Evolutionary conservation across 2,113 vertebrate species (phyloP).

Genomic region (Podiceps cristatus): DNA sequence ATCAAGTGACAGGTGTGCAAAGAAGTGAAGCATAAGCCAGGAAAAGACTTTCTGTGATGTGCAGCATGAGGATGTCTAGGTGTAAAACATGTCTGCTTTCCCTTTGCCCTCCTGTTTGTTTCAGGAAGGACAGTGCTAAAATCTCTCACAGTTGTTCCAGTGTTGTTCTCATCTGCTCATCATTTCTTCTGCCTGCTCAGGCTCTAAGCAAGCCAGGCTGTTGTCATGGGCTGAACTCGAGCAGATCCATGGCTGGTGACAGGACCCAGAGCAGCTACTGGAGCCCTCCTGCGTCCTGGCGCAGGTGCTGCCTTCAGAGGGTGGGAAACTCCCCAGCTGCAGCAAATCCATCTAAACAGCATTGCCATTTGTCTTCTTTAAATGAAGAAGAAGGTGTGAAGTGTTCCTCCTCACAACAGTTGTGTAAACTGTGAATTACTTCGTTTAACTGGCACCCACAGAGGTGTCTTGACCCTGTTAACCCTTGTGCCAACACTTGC

Average conservation of each 20-base stretch:
- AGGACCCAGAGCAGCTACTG: not conserved
- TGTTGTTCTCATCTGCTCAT: not conserved
- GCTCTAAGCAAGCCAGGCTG: not conserved
- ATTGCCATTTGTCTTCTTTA: not conserved
- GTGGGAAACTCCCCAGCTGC: not conserved
- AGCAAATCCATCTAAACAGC: not conserved
- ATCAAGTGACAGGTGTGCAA: not conserved
- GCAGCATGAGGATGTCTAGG: not conserved
- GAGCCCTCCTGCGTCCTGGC: not conserved
- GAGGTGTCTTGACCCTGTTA: not conserved
- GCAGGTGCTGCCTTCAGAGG: rapidly evolving
- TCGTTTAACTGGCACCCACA: not conserved
- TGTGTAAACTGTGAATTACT: not conserved
- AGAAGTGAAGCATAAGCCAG: not conserved
- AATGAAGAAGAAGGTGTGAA: not conserved
- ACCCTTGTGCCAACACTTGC: rapidly evolving
- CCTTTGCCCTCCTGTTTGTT: not conserved
- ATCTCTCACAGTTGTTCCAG: not conserved
- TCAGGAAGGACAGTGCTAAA: not conserved
- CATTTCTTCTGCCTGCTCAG: not conserved
- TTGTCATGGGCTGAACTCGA: not conserved
- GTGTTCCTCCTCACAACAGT: not conserved
- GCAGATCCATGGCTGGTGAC: not conserved
- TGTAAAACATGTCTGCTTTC: not conserved
- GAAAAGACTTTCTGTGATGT: not conserved